Base-by-base conservation (phyloP, 2,888 invertebrate species). In the Hypomecis punctinalis region DNA sequence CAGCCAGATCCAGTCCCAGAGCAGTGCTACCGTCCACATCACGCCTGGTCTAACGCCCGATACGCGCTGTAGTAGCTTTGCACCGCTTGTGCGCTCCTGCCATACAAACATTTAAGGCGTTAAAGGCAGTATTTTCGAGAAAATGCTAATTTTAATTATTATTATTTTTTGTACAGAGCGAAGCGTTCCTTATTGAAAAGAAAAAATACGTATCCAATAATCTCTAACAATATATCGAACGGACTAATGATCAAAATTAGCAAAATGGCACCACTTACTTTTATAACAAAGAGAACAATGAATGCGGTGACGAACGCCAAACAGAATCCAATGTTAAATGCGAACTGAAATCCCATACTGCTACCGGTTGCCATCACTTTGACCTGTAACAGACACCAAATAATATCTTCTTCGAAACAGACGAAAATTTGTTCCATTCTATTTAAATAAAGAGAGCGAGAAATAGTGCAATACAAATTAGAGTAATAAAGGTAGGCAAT, bases 311-410 rank as follows among this genome's bases (percentile, higher is more conserved):
- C 95, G 79, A 97, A 96, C 0, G 97, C 95, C 94, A 97, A 94
- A 77, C 96, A 95, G 84, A 97, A 97, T 58, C 96, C 95, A 52
- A 97, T 93, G 77, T 96, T 96, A 76, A 96, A 95, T 7, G 95
- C 96, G 72, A 94, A 93, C 78, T 94, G 94, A 78, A 94, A 92
- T 68, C 92, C 92, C 89, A 93, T 90, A 72, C 89, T 92, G 74
- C 90, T 88, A 7, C 93, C 92, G 5, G 86, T 79, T 6, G 92
- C 90, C 91, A 93, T 91, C 0, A 93, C 89, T 76, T 82, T 80
- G 0, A 93, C 87, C 91, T 93, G 65, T 33, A 84, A 86, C 63
- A 69, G 73, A 63, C 6, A 54, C 0, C 0, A 6, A 37, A 39
- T 11, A 1, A 10, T 10, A 10, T 40, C 5, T n/a, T 7, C 3